A percentile compares a stretch with the other conserved stretches of the same genome.
Evolutionary conservation across 2,113 vertebrate genomes (phyloP).

Genomic region (Nibea albiflora): DNA sequence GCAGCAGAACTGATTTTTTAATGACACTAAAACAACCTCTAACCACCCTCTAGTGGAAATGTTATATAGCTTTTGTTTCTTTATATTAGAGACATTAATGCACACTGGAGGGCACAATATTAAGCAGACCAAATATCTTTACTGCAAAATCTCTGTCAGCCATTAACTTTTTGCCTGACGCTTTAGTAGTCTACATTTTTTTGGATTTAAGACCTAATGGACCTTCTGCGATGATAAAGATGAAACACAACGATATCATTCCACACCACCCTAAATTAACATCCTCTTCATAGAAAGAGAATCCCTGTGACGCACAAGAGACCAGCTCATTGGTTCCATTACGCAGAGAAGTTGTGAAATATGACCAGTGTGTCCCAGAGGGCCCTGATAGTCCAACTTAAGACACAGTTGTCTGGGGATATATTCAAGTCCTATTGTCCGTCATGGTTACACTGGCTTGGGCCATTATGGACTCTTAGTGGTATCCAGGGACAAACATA

Average conservation of each 20-base stretch:
- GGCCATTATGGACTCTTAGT: constrained; percentile 39
- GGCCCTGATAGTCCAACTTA: constrained; percentile 44
- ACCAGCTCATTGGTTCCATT: constrained; percentile 77
- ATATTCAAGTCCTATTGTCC: constrained; percentile 62
- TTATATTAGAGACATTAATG: not conserved
- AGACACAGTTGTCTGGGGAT: constrained; percentile 45
- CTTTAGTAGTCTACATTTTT: not conserved
- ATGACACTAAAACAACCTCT: not conserved
- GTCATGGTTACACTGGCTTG: constrained; percentile 40
- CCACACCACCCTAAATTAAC: constrained; percentile 19
- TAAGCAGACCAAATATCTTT: not conserved
- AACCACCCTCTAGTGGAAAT: not conserved
- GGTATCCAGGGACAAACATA: constrained; percentile 58
- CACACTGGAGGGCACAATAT: not conserved
- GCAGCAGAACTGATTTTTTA: constrained; percentile 6
- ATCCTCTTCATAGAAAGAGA: constrained; percentile 37
- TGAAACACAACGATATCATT: constrained; percentile 29
- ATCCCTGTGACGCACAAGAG: constrained; percentile 74
- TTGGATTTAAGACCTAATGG: not conserved
- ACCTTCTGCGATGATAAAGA: constrained; percentile 19
- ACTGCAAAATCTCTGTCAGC: not conserved
- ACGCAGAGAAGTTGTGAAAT: constrained; percentile 79
- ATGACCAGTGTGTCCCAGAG: constrained; percentile 66
- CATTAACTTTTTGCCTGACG: not conserved
- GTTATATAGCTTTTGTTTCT: not conserved